Percentiles rank a stretch among this genome's conserved stretches.
Conservation (phyloP, 2,888 invertebrate genomes). For the Axea sp. region DNA sequence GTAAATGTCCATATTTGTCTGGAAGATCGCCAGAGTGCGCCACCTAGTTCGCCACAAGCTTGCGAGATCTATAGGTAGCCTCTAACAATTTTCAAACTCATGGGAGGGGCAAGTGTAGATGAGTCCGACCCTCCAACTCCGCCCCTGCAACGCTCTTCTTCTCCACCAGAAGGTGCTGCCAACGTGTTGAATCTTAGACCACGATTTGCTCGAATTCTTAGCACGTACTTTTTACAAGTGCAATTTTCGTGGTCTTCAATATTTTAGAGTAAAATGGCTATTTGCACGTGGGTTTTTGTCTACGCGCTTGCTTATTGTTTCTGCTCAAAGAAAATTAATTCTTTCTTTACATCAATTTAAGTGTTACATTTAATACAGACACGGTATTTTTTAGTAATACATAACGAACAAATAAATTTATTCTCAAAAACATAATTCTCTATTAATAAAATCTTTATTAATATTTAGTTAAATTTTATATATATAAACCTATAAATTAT, state of each 20-base stretch:
- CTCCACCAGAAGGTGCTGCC: constrained; percentile 63
- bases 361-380: no score
- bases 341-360: no score
- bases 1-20: constrained; percentile 62
- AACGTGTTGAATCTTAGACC: constrained; percentile 59
- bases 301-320: constrained; percentile 27
- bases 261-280: constrained; percentile 51
- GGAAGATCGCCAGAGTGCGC: constrained; percentile 68
- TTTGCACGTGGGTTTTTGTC: constrained; percentile 49
- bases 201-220: constrained; percentile 56
- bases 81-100: constrained; percentile 72
- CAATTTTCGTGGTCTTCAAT: constrained; percentile 58
- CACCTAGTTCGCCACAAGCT: constrained; percentile 68
- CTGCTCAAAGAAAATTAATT: constrained; percentile 9
- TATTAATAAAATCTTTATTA: no score
- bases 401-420: no score
- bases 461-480: no score
- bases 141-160: constrained; percentile 69
- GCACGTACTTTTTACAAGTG: constrained; percentile 58
- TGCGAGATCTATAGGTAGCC: constrained; percentile 71
- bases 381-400: no score
- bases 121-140: constrained; percentile 77
- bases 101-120: constrained; percentile 74
- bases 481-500: no score
- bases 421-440: no score